phyloP scores from a whole-genome alignment of 2,888 invertebrate species.

The Neoascia interrupta region DNA sequence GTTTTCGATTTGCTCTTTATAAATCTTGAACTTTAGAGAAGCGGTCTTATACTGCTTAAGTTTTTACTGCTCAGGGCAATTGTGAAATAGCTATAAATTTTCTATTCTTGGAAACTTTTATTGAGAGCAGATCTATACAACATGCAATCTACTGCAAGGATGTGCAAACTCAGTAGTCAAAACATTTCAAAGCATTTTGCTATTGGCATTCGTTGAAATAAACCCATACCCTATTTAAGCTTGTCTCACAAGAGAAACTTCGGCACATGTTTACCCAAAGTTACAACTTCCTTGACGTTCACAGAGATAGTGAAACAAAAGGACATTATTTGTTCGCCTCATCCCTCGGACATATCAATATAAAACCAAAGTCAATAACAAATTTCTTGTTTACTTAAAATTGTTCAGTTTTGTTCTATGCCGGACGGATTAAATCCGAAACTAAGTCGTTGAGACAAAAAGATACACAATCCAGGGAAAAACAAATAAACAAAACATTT shows the following conservation, averaged over 20 bases:
- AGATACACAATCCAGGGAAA: conserved; percentile 50
- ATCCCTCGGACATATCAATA: conserved; percentile 45
- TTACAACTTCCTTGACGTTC: background rate
- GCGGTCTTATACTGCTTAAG: too few relatives aligned
- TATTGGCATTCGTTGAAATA: too few relatives aligned
- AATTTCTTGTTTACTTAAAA: conserved; percentile 69
- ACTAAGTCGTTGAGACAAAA: conserved; percentile 63
- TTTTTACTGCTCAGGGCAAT: too few relatives aligned
- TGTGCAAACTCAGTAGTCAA: too few relatives aligned
- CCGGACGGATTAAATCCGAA: conserved; percentile 56
- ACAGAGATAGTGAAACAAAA: background rate
- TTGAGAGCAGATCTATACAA: too few relatives aligned
- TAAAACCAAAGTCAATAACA: conserved; percentile 62
- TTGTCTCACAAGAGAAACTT: conserved; percentile 8
- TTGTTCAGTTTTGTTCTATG: conserved; percentile 61
- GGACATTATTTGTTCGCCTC: conserved; percentile 25
- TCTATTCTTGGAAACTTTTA: too few relatives aligned
- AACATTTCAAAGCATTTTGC: too few relatives aligned
- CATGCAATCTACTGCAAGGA: too few relatives aligned
- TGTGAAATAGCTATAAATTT: too few relatives aligned
- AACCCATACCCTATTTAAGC: too few relatives aligned
- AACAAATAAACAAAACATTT: conserved; percentile 58
- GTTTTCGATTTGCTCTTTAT: too few relatives aligned
- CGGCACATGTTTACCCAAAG: conserved; percentile 22
- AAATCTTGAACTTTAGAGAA: too few relatives aligned